phyloP scores from a whole-genome alignment of 2,113 vertebrate species.

The Syngnathus scovelli region DNA sequence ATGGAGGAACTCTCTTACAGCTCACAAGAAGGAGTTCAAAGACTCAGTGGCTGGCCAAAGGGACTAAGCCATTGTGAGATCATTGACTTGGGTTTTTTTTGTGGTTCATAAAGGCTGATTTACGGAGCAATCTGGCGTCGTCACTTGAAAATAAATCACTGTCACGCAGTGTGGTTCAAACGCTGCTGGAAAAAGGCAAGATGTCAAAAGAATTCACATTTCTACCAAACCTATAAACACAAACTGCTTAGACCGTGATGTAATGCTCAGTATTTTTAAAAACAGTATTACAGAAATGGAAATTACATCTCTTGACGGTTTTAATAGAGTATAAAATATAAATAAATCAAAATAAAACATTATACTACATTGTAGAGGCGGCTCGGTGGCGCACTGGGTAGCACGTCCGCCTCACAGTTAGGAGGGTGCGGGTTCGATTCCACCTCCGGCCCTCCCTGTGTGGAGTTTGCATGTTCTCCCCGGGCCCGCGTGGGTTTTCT shows the following conservation, averaged over 20 bases:
- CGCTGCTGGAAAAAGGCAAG: slow-evolving; percentile 40
- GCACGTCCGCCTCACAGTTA: no score
- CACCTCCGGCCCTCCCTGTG: no score
- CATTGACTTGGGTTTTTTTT: slow-evolving; percentile 59
- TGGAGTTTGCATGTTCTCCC: no score
- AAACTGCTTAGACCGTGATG: not conserved
- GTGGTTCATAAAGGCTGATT: slow-evolving; percentile 64
- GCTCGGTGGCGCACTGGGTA: no score
- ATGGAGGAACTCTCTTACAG: slow-evolving; percentile 52
- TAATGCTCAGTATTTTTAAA: not conserved
- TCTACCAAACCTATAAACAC: slow-evolving; percentile 2
- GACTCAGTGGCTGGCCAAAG: slow-evolving; percentile 58
- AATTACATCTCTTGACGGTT: not conserved
- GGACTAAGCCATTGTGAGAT: slow-evolving; percentile 67
- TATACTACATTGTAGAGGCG: no score
- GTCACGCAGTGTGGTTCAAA: slow-evolving; percentile 36
- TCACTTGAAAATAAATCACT: slow-evolving; percentile 40
- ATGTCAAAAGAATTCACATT: slow-evolving; percentile 11
- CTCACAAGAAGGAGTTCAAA: slow-evolving; percentile 66
- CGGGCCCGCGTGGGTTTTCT: no score
- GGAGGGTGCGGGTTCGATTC: no score
- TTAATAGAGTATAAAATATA: no score
- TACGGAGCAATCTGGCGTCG: slow-evolving; percentile 62
- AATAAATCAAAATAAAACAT: no score
- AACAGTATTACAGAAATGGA: not conserved